A percentile compares a stretch with the other conserved stretches of the same genome.
Evolutionary conservation across 2,113 vertebrate genomes (phyloP).

Genomic region (Psophia crepitans): DNA sequence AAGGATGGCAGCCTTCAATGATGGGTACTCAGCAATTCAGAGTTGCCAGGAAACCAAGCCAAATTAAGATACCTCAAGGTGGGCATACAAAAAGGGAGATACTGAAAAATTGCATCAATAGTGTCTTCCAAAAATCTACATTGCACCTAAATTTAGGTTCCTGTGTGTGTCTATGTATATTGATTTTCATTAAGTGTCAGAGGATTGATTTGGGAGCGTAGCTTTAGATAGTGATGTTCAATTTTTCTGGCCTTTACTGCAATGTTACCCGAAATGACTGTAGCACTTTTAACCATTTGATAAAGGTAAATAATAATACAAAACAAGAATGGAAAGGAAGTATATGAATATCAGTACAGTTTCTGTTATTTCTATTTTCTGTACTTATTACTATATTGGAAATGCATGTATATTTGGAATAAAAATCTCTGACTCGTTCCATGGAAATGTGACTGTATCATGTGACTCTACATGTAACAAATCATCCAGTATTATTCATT

Average conservation of each 20-base stretch:
- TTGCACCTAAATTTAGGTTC: background rate
- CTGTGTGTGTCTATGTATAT: background rate
- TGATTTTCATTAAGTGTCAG: background rate
- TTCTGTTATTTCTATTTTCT: background rate
- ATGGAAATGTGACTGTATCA: background rate
- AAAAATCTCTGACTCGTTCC: background rate
- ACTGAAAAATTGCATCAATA: background rate
- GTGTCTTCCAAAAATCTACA: background rate
- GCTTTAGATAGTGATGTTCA: background rate
- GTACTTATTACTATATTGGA: background rate
- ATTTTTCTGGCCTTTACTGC: background rate
- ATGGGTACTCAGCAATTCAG: background rate
- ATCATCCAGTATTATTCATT: background rate
- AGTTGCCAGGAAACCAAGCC: background rate
- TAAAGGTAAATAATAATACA: background rate
- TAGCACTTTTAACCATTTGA: background rate
- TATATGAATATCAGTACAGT: background rate
- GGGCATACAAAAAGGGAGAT: background rate
- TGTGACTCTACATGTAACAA: background rate
- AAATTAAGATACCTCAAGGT: background rate
- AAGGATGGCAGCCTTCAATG: background rate
- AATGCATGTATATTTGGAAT: background rate
- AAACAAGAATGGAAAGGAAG: background rate
- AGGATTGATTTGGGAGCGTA: background rate
- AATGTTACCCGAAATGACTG: background rate